Percentiles rank a stretch among this genome's conserved stretches.
Conservation (phyloP, 2,113 vertebrate species). For the Gallinago media region DNA sequence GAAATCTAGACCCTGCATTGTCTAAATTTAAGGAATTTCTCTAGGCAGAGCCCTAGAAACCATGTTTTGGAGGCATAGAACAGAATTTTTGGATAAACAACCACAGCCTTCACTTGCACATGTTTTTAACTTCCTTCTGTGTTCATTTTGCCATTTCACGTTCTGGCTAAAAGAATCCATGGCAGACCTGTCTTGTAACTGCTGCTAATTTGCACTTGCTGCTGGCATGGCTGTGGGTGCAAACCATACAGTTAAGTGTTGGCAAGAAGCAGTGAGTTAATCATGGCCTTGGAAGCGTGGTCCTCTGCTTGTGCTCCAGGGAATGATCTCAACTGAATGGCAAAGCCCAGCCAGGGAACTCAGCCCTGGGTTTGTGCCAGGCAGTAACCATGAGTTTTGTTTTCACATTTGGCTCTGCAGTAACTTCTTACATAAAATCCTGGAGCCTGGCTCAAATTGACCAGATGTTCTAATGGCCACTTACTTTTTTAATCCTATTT, state of each 20-base stretch:
- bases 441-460: background rate
- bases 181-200: background rate
- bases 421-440: background rate
- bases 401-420: background rate
- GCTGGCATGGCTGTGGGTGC: background rate
- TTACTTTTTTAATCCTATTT: background rate
- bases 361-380: background rate
- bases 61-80: background rate
- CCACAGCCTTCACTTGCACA: background rate
- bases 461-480: background rate
- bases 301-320: background rate
- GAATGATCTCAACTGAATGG: background rate
- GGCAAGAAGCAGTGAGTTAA: background rate
- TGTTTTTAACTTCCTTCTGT: background rate
- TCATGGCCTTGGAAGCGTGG: background rate
- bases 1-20: background rate
- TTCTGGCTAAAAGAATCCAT: background rate
- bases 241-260: background rate
- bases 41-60: background rate
- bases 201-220: constrained; percentile 10
- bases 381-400: background rate
- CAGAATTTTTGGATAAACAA: background rate
- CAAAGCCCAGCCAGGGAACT: background rate
- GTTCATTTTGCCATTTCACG: background rate
- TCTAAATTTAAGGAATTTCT: background rate